phyloP scores from a whole-genome alignment of 1,140 invertebrate genomes.

The Drosophila pectinifera region DNA sequence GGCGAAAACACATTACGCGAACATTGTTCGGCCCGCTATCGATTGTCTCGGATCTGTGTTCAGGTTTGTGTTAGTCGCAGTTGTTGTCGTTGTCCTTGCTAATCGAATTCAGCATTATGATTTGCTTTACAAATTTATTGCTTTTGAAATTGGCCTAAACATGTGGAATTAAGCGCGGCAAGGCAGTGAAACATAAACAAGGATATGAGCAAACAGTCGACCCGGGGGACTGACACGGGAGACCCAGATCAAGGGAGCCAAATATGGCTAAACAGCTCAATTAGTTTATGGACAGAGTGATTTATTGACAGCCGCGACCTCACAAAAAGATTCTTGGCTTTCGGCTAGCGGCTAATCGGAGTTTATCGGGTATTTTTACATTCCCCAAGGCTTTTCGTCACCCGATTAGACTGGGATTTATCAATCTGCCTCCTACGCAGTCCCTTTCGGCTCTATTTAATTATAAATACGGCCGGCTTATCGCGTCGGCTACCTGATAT shows the following conservation, averaged over 20 bases:
- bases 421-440: conserved; percentile 7
- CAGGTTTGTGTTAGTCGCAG: neutral
- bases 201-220: conserved; percentile 61
- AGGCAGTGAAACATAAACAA: conserved; percentile 56
- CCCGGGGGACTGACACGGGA: conserved; percentile 62
- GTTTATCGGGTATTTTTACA: conserved; percentile 24
- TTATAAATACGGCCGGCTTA: conserved; percentile 53
- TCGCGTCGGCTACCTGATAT: conserved; percentile 61
- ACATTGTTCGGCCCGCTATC: conserved; percentile 24
- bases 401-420: conserved; percentile 5
- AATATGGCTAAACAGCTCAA: conserved; percentile 63
- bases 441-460: conserved; percentile 41
- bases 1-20: conserved; percentile 56
- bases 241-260: conserved; percentile 19
- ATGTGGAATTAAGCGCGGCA: conserved; percentile 33
- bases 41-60: conserved; percentile 50
- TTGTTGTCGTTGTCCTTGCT: conserved; percentile 63
- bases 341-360: neutral
- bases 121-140: conserved; percentile 75
- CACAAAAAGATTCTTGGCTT: neutral
- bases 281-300: conserved; percentile 43
- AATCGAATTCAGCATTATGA: conserved; percentile 51
- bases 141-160: conserved; percentile 63
- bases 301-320: conserved; percentile 60
- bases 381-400: conserved; percentile 9